Evolutionary conservation across 2,797 vertebrate species (phyloP), one percentile per base, ranked within the genome.

Genomic region (Siniperca scherzeri): DNA sequence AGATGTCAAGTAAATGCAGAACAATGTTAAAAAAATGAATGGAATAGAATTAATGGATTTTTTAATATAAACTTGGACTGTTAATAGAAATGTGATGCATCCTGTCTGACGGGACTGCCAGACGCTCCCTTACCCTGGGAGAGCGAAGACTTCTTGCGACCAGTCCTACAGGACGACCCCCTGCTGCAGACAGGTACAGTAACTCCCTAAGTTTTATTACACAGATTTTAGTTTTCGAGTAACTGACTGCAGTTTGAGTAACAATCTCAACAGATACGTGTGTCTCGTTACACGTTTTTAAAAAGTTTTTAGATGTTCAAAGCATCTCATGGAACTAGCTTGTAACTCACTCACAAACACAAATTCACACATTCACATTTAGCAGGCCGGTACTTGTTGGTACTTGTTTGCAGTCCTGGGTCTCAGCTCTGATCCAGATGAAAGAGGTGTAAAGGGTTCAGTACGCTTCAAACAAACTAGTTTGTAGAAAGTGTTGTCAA

Each of bases 101-200:
- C 95, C 0, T 93, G 87, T 84, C 89, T 99, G 87, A 84, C 33
- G 66, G 95, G 92, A 46, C 70, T 95, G 46, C 91, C 85, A 42
- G 92, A 88, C 0, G 91, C 66, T 16, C 88, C 94, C 0, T 82
- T 96, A 80, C 97, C 97, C 25, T 99, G 98, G 98, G 95, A 97
- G 50, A 96, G 95, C 61, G 98, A 99, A 30, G 96, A 96, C 7
- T 98, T 97, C 91, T 93, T 99, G 91, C 97, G 95, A 83, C 98
- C 98, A 1, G 95, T 94, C 6, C 85, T 97, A 9, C 95, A 97
- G 89, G 97, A 99, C 85, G 98, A 99, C 82, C 95, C 94, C 0
- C 91, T 99, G 30, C 97, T 99, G 79, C 98, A 98, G 80, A 97
- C 97, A 71, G 98, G 98, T 99, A 95, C 91, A 72, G 13, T 27